Conservation (phyloP, 2,113 vertebrate genomes). For the Pteropus alecto region DNA sequence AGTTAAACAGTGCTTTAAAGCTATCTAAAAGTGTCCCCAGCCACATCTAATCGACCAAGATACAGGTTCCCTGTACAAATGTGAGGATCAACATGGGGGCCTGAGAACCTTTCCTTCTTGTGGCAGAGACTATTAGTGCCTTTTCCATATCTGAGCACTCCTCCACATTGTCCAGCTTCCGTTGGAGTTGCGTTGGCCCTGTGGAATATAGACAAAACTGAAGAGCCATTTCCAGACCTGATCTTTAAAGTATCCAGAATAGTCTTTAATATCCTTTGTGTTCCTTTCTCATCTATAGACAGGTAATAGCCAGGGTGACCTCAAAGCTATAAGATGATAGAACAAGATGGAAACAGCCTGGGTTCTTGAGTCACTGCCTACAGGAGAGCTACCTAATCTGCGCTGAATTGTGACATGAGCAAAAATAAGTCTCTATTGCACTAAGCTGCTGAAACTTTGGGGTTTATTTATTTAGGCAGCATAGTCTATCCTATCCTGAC, state of each 20-base stretch:
- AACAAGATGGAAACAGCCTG: background rate
- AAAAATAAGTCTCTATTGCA: background rate
- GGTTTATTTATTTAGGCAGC: background rate
- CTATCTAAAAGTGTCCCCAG: background rate
- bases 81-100: background rate
- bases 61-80: background rate
- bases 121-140: background rate
- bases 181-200: background rate
- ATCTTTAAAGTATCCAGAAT: background rate
- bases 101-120: background rate
- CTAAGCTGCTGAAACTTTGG: background rate
- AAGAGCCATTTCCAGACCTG: background rate
- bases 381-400: background rate
- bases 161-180: background rate
- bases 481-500: background rate
- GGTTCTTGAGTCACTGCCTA: background rate
- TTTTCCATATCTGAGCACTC: background rate
- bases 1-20: background rate
- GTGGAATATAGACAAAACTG: background rate
- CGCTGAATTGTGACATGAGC: background rate
- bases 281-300: background rate
- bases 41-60: background rate
- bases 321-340: background rate
- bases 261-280: background rate
- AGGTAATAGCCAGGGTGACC: background rate